Percentiles rank a stretch among this genome's conserved stretches.
phyloP scores from a whole-genome alignment of 1,140 invertebrate genomes.

The Aphelenchoides besseyi region DNA sequence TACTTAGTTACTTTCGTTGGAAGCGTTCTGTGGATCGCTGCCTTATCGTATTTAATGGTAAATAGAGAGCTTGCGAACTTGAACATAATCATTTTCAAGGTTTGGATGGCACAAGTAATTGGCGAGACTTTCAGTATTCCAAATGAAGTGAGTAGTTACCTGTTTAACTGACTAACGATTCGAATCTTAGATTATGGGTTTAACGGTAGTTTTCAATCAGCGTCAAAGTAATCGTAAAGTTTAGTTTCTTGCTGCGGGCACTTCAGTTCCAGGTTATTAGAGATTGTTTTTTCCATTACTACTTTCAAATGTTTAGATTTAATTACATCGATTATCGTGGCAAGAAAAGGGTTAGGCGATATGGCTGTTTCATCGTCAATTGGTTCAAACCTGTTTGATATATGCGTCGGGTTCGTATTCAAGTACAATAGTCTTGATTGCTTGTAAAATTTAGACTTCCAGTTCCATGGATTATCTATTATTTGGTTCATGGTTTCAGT shows the following conservation, averaged over 20 bases:
- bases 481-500: constrained; percentile 2
- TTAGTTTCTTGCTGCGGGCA: constrained; percentile 67
- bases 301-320: constrained; percentile 22
- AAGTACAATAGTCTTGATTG: constrained; percentile 56
- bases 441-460: constrained; percentile 81
- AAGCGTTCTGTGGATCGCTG: constrained; percentile 73
- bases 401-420: constrained; percentile 76
- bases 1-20: constrained; percentile 80
- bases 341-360: constrained; percentile 71
- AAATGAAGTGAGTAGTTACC: constrained; percentile 61
- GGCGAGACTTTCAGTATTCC: constrained; percentile 64
- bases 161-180: too few relatives aligned
- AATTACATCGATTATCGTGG: constrained; percentile 64
- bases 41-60: constrained; percentile 63
- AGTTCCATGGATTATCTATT: constrained; percentile 78
- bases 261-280: constrained; percentile 66
- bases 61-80: neutral
- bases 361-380: constrained; percentile 98
- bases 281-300: neutral
- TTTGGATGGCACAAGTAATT: constrained; percentile 65
- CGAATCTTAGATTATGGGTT: too few relatives aligned
- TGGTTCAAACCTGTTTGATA: constrained; percentile 98
- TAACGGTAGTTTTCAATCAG: too few relatives aligned
- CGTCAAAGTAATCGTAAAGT: too few relatives aligned
- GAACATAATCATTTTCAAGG: neutral